phyloP scores from a whole-genome alignment of 35 echinoderm and acorn worm genomes.

The Hemicentrotus pulcherrimus region DNA sequence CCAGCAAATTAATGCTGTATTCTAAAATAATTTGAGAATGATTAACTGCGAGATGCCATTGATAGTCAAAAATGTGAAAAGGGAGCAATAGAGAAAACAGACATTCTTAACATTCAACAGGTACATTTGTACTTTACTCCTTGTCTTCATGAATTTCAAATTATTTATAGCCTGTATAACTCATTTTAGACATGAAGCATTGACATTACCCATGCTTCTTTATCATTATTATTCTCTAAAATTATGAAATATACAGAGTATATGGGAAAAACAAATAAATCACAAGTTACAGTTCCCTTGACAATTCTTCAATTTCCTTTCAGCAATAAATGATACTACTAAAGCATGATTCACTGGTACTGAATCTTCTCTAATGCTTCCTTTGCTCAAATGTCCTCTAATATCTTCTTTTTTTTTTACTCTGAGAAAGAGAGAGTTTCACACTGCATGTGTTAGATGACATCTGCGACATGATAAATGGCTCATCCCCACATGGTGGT shows the following conservation, averaged over 20 bases:
- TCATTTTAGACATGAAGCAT: background rate
- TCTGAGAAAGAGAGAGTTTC: background rate
- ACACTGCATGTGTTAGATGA: constrained; percentile 6
- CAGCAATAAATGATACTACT: background rate
- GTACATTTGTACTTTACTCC: too few relatives aligned
- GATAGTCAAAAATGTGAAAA: too few relatives aligned
- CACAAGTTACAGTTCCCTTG: background rate
- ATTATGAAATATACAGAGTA: background rate
- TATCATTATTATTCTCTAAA: background rate
- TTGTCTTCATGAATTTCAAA: too few relatives aligned
- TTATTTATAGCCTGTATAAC: background rate
- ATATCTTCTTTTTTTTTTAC: background rate
- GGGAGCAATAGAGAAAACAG: too few relatives aligned
- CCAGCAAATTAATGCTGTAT: too few relatives aligned
- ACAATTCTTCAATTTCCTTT: background rate
- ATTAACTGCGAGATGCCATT: too few relatives aligned
- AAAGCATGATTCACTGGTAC: background rate
- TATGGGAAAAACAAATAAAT: background rate
- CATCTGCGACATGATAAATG: constrained; percentile 35
- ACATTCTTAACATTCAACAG: too few relatives aligned
- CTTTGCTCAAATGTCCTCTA: background rate
- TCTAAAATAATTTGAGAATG: too few relatives aligned
- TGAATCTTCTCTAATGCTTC: background rate
- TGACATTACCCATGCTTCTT: background rate
- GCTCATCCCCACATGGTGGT: background rate